Conservation (phyloP, 2,113 vertebrate species). For the Phyllostomus hastatus region DNA sequence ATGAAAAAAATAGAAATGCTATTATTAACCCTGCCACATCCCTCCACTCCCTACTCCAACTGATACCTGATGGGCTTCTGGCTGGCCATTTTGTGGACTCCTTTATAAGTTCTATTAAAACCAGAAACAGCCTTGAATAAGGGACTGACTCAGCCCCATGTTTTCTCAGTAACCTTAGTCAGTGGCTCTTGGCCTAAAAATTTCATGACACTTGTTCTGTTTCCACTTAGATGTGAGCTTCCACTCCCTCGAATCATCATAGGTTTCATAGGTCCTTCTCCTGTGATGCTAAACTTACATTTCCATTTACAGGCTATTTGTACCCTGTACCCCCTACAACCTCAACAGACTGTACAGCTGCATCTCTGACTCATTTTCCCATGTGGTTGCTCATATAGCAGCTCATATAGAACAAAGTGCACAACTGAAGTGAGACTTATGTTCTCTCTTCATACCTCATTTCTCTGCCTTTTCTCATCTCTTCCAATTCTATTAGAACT, state of each 20-base stretch:
- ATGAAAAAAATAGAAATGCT: not conserved
- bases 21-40: not conserved
- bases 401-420: not conserved
- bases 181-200: not conserved
- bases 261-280: not conserved
- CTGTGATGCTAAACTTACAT: not conserved
- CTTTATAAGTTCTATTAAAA: not conserved
- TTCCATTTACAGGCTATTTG: not conserved
- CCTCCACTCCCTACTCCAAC: not conserved
- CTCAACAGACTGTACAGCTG: not conserved
- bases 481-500: not conserved
- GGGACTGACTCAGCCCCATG: not conserved
- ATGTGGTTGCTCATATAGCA: not conserved
- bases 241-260: not conserved
- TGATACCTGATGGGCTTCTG: not conserved
- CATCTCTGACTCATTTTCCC: not conserved
- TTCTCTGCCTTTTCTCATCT: not conserved
- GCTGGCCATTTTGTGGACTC: not conserved
- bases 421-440: not conserved
- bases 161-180: not conserved
- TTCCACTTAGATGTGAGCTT: not conserved
- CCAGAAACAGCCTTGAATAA: not conserved
- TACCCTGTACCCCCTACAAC: fast-evolving
- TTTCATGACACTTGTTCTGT: not conserved
- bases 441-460: not conserved